Evolutionary conservation across 2,113 vertebrate genomes (phyloP), one percentile per base, ranked within the genome.

Genomic region (Pedionomus torquatus): DNA sequence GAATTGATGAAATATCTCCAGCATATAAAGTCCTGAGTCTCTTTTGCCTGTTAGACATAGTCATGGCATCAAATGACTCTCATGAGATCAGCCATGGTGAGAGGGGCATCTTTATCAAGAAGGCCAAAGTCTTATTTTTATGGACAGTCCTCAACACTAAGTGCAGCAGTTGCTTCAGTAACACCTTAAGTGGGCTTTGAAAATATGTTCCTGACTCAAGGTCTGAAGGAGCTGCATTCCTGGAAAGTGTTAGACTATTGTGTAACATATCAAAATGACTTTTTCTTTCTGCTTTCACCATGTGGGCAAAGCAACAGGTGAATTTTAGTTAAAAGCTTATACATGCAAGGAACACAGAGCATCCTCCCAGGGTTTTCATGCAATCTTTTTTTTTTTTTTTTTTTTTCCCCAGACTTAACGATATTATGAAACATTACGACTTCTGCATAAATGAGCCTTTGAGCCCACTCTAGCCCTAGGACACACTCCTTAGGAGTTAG

Each of bases 151-250:
- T 82, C 52, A 76, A 48, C 9, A 43, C 4, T 4, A 66, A 65
- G 44, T 20, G 1, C 35, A 64, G 41, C 4, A 0, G 0, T 55
- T 86, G 41, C 63, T 66, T 70, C 63, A 30, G 16, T 39, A 61
- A n/a, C 7, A n/a, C 10, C 13, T 14, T 25, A 66, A 63, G 3
- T 48, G 57, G 28, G 33, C 28, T 80, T 88, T 89, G 41, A 52
- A 92, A 74, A 80, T 23, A 19, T 37, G 13, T 16, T 86, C 16
- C 57, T 76, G 33, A n/a, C 23, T 76, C 37, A 54, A 71, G 21
- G 43, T 33, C 31, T 4, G 7, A 18, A 41, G 31, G 33, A 87
- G 15, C n/a, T 83, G 21, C 20, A 39, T 87, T 93, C 84, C 83
- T 86, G 33, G 30, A 58, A 91, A 78, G 65, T 10, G 39, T 43